Percentiles rank a stretch among this genome's conserved stretches.
Evolutionary conservation across 2,797 vertebrate genomes (phyloP).

Genomic region (Pagetopsis macropterus): DNA sequence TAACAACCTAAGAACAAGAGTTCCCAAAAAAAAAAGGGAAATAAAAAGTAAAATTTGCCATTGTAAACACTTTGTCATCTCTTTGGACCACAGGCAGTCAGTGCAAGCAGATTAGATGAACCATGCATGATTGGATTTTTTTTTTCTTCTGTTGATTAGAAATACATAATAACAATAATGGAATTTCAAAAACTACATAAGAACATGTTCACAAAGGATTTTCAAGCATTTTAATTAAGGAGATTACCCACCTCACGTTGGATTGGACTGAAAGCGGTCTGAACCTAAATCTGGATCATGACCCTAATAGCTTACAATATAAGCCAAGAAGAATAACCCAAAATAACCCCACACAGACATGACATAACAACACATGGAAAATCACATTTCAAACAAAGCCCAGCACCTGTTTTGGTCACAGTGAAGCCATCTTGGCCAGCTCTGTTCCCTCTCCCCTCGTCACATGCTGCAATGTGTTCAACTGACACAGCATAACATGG

Average conservation of each 20-base stretch:
- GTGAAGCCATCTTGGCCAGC: constrained; percentile 10
- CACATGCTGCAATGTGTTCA: neutral
- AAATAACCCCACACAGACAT: neutral
- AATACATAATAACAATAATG: constrained; percentile 18
- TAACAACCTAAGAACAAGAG: no score
- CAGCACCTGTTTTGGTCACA: constrained; percentile 34
- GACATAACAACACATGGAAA: neutral
- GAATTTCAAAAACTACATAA: neutral
- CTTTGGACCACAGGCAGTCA: constrained; percentile 25
- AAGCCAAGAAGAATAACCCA: neutral
- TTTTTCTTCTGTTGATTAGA: constrained; percentile 30
- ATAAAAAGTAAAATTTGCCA: constrained; percentile 1
- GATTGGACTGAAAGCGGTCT: constrained; percentile 28
- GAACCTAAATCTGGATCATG: constrained; percentile 13
- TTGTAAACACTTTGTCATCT: constrained; percentile 7
- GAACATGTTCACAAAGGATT: constrained; percentile 24
- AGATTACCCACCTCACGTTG: constrained; percentile 21
- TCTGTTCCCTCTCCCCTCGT: neutral
- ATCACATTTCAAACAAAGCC: neutral
- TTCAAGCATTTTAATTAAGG: constrained; percentile 35
- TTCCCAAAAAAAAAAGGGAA: neutral
- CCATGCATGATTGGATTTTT: constrained; percentile 32
- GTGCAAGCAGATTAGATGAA: constrained; percentile 22
- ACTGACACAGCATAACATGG: neutral
- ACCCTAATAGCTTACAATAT: constrained; percentile 7